phyloP scores from a whole-genome alignment of 2,113 vertebrate species.

The Crotalus tigris region DNA sequence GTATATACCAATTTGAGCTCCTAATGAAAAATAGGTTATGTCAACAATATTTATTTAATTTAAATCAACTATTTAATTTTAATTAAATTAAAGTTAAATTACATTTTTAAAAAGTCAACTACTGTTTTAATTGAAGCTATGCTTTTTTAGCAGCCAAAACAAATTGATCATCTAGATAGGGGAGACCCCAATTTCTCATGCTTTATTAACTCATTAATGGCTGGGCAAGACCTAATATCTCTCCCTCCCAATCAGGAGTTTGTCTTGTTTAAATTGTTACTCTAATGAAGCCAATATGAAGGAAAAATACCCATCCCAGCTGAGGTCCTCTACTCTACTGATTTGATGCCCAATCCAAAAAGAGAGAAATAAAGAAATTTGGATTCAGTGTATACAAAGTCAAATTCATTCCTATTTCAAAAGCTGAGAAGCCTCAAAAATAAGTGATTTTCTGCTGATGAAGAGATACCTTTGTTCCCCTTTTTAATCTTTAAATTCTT shows the following conservation, averaged over 20 bases:
- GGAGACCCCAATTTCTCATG: not conserved
- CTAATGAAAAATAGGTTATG: not conserved
- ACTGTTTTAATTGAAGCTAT: not conserved
- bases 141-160: not conserved
- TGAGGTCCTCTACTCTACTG: not conserved
- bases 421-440: not conserved
- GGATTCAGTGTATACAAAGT: too few relatives aligned
- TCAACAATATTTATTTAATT: not conserved
- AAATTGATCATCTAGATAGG: not conserved
- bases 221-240: not conserved
- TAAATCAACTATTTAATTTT: not conserved
- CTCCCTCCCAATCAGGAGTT: not conserved
- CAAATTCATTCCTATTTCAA: not conserved
- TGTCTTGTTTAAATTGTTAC: not conserved
- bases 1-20: not conserved
- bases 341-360: not conserved
- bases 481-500: not conserved
- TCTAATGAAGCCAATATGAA: not conserved
- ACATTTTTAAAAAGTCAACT: not conserved
- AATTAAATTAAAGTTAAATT: not conserved
- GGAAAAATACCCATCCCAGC: not conserved
- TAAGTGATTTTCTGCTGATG: not conserved
- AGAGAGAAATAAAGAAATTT: not conserved
- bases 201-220: not conserved
- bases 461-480: not conserved